Percentiles rank a stretch among this genome's conserved stretches.
phyloP scores from a whole-genome alignment of 2,113 vertebrate species.

The Callipepla californica region DNA sequence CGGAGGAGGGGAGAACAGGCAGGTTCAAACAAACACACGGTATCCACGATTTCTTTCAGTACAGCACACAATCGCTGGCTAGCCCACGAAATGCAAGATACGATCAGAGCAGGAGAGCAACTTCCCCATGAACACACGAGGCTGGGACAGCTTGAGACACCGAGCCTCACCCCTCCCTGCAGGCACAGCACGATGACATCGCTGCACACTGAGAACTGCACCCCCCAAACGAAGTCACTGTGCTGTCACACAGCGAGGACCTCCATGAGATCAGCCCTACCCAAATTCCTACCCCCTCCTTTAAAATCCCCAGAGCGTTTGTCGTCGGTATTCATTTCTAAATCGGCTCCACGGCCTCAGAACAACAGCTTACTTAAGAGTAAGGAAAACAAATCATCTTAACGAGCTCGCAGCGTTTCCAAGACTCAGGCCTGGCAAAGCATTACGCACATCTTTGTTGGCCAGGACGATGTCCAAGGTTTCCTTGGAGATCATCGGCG shows the following conservation, averaged over 20 bases:
- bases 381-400: neutral
- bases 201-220: too few species aligned
- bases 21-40: neutral
- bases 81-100: neutral
- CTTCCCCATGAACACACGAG: rapidly evolving
- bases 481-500: conserved; percentile 93
- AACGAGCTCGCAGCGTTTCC: neutral
- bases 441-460: conserved; percentile 89
- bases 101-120: rapidly evolving
- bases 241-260: neutral
- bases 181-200: neutral
- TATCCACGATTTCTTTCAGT: neutral
- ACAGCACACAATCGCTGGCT: neutral
- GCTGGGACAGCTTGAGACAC: neutral
- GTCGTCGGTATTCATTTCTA: neutral
- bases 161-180: neutral
- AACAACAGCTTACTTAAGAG: neutral
- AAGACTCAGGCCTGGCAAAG: neutral
- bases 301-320: neutral
- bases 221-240: neutral
- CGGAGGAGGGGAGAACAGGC: neutral
- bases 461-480: conserved; percentile 89
- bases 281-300: neutral
- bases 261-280: neutral
- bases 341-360: neutral